Conservation (phyloP, 1,140 invertebrate genomes). For the Drosophila tani region DNA sequence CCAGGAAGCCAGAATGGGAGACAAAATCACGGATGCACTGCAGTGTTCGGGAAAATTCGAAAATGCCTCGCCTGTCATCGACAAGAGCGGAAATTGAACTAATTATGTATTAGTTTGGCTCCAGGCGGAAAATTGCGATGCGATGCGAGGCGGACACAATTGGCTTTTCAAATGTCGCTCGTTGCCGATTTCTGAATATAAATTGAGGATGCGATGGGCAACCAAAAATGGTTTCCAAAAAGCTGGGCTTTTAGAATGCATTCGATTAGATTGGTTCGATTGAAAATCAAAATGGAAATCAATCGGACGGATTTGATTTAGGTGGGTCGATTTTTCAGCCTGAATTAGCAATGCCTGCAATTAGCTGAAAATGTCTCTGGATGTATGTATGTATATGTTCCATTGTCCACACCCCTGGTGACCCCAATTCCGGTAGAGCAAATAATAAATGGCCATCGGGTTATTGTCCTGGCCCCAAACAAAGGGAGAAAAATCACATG, state of each 20-base stretch:
- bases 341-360: slow-evolving; percentile 31
- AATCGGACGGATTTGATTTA: slow-evolving; percentile 33
- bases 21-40: slow-evolving; percentile 13
- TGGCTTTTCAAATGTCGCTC: slow-evolving; percentile 46
- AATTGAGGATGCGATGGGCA: slow-evolving; percentile 26
- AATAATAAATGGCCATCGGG: slow-evolving; percentile 43
- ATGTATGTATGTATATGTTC: neutral
- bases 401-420: neutral
- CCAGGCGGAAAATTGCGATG: slow-evolving; percentile 31
- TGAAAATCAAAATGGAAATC: slow-evolving; percentile 48
- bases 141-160: slow-evolving; percentile 27
- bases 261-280: slow-evolving; percentile 45
- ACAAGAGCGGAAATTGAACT: slow-evolving; percentile 63
- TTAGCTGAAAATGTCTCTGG: slow-evolving; percentile 20
- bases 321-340: slow-evolving; percentile 20
- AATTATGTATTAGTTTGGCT: slow-evolving; percentile 70
- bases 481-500: slow-evolving; percentile 45
- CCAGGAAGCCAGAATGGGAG: neutral
- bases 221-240: slow-evolving; percentile 3
- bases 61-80: slow-evolving; percentile 49
- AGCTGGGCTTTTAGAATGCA: slow-evolving; percentile 27
- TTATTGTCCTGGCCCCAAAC: slow-evolving; percentile 28
- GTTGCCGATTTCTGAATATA: slow-evolving; percentile 42
- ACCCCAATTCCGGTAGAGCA: slow-evolving; percentile 8
- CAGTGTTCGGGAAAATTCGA: slow-evolving; percentile 28